Percentiles rank a stretch among this genome's conserved stretches.
These are phyloP conservation scores for Passer montanus DNA, from an alignment of 2,113 vertebrate species.

Conservation along the genomic window DNA sequence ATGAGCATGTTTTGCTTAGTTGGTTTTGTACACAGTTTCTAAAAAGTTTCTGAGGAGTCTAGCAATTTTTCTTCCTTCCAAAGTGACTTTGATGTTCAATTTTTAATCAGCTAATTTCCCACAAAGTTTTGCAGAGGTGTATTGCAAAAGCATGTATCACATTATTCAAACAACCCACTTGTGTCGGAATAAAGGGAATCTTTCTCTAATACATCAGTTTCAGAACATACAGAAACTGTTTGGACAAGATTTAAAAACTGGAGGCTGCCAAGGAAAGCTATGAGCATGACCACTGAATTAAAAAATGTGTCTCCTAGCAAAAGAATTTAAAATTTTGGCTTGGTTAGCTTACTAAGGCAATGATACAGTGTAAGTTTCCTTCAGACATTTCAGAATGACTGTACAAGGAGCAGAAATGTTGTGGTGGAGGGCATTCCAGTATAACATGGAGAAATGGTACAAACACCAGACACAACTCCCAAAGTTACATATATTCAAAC, in stretches of 20 bases:
- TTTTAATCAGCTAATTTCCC: background rate
- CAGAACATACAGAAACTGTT: background rate
- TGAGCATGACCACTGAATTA: background rate
- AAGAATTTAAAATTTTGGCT: background rate
- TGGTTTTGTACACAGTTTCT: background rate
- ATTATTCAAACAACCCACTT: background rate
- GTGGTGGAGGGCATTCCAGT: background rate
- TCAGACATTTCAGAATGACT: background rate
- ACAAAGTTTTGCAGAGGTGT: background rate
- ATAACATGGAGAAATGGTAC: background rate
- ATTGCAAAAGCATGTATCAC: background rate
- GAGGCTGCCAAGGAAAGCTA: background rate
- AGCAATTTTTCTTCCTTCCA: background rate
- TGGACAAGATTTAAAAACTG: background rate
- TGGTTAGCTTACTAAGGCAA: background rate
- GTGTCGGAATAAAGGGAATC: background rate
- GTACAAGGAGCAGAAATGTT: background rate
- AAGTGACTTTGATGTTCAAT: background rate
- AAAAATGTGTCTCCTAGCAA: background rate
- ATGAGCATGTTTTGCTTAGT: background rate
- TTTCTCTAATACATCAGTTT: background rate
- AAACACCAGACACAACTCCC: background rate
- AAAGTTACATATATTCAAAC: background rate
- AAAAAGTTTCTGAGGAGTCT: conserved; percentile 3
- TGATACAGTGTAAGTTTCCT: background rate